These are phyloP conservation scores for Mechanitis mazaeus DNA, from an alignment of 2,888 invertebrate genomes.

Conservation along the genomic window DNA sequence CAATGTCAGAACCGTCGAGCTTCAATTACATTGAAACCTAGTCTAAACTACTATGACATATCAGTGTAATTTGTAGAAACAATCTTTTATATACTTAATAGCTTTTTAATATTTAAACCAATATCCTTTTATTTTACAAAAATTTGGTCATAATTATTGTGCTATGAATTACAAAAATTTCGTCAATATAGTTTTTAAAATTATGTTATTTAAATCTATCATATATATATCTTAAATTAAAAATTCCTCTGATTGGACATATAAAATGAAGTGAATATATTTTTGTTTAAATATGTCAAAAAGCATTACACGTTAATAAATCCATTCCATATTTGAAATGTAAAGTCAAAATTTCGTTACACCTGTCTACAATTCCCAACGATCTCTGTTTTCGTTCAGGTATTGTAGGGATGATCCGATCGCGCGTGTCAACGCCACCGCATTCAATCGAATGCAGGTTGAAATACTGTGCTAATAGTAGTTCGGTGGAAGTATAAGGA, in stretches of 20 bases:
- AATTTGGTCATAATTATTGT: too few relatives aligned
- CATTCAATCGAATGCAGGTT: constrained; percentile 24
- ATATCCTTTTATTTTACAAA: too few relatives aligned
- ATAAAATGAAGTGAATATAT: too few relatives aligned
- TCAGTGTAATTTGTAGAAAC: background rate
- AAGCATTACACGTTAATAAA: background rate
- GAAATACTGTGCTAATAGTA: constrained; percentile 22
- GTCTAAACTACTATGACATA: constrained; percentile 3
- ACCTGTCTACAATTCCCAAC: constrained; percentile 2
- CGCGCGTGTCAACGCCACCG: constrained; percentile 20
- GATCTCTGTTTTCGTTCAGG: constrained; percentile 12
- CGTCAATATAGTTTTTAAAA: too few relatives aligned
- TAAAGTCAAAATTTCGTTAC: constrained; percentile 4
- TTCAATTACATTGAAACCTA: constrained; percentile 6
- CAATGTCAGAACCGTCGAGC: constrained; percentile 14
- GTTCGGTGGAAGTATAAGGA: constrained; percentile 16
- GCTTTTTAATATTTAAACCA: too few relatives aligned
- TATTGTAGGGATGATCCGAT: constrained; percentile 23
- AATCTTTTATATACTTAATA: background rate
- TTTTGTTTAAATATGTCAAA: background rate
- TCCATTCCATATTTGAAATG: background rate
- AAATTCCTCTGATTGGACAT: too few relatives aligned
- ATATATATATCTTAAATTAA: too few relatives aligned
- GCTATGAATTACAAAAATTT: too few relatives aligned
- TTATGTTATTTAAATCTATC: too few relatives aligned